Evolutionary conservation across 2,113 vertebrate genomes (phyloP).

Genomic region (Pelmatolapia mariae): DNA sequence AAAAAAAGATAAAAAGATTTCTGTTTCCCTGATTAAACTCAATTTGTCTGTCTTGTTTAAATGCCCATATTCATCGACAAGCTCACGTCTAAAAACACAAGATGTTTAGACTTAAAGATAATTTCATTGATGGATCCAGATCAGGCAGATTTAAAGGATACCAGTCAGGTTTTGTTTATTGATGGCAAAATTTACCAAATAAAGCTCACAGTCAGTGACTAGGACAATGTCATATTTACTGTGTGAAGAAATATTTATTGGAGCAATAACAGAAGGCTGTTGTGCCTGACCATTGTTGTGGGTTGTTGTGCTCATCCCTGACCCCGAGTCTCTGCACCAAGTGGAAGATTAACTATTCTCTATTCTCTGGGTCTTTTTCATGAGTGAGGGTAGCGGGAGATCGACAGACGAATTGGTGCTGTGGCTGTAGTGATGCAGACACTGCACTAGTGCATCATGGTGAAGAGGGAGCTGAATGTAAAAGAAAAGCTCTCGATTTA

Average conservation of each 20-base stretch:
- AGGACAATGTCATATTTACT: neutral
- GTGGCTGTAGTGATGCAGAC: neutral
- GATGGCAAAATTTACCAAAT: neutral
- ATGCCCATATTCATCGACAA: neutral
- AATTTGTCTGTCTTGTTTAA: neutral
- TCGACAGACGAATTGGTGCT: accelerated
- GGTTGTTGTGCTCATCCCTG: neutral
- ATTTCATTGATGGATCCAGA: neutral
- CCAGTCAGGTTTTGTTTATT: neutral
- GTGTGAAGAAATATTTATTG: accelerated
- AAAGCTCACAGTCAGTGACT: neutral
- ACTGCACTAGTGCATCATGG: neutral
- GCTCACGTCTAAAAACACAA: neutral
- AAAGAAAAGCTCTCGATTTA: too few species aligned
- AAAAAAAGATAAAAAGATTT: neutral
- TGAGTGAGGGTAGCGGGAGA: accelerated
- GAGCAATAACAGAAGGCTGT: neutral
- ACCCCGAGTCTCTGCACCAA: neutral
- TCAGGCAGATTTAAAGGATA: neutral
- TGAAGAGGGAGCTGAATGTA: too few species aligned
- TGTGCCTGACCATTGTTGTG: neutral
- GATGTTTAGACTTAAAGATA: neutral
- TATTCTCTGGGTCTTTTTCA: neutral
- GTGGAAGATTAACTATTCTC: neutral
- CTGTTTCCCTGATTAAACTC: neutral